Conservation (phyloP, 2,113 vertebrate species). For the Mormyrus iriodes region DNA sequence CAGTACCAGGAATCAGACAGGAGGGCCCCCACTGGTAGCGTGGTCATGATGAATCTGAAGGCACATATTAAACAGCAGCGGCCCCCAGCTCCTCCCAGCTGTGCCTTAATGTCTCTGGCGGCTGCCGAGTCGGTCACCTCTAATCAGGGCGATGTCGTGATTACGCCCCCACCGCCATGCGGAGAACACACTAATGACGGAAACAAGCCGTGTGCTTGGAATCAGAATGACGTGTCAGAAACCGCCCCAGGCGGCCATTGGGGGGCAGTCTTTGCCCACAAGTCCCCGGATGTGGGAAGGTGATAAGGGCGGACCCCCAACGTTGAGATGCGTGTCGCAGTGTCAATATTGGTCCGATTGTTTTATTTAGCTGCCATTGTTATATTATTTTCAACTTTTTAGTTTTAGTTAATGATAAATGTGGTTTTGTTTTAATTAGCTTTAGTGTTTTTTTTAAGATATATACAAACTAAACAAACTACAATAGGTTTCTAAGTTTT, state of each 20-base stretch:
- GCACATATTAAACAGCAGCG: neutral
- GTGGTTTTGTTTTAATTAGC: neutral
- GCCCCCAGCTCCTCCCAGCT: neutral
- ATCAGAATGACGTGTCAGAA: neutral
- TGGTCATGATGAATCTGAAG: neutral
- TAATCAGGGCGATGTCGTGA: neutral
- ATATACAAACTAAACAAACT: neutral
- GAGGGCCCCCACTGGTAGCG: neutral
- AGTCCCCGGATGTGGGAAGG: neutral
- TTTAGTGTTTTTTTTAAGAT: neutral
- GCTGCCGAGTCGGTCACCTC: neutral
- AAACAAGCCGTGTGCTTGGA: neutral
- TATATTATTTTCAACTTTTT: neutral
- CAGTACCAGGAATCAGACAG: neutral
- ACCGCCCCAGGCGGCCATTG: neutral
- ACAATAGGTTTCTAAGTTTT: neutral
- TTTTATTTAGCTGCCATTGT: too few relatives aligned
- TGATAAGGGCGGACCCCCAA: neutral
- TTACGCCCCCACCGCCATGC: neutral
- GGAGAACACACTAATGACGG: neutral
- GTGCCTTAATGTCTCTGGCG: neutral
- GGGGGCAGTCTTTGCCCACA: neutral
- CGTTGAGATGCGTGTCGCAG: neutral
- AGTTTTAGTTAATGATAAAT: neutral
- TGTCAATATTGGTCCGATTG: too few relatives aligned